phyloP scores from a whole-genome alignment of 2,888 invertebrate species.

The Idaea dimidiata region DNA sequence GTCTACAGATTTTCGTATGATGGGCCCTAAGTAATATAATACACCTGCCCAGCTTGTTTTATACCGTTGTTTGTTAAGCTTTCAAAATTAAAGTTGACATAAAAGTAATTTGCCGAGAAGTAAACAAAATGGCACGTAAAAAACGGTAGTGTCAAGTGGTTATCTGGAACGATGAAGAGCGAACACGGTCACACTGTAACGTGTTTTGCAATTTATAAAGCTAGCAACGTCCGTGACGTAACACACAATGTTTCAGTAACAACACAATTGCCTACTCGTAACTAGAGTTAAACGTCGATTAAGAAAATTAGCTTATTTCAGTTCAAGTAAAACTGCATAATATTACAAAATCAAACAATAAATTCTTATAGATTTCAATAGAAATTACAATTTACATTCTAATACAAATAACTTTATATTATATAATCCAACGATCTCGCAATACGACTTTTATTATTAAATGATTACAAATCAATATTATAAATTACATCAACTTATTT shows the following conservation, averaged over 20 bases:
- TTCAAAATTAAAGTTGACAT: no score
- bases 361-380: background rate
- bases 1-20: no score
- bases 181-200: background rate
- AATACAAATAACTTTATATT: background rate
- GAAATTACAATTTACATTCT: background rate
- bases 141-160: background rate
- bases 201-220: background rate
- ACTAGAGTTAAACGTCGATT: background rate
- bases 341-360: background rate
- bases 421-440: background rate
- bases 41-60: no score
- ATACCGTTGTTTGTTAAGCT: no score
- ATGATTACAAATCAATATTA: conserved; percentile 16
- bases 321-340: background rate
- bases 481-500: conserved; percentile 10
- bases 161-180: background rate
- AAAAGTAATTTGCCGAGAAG: background rate
- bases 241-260: background rate
- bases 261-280: no score
- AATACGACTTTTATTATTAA: background rate
- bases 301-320: background rate
- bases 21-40: no score
- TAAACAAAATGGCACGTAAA: background rate
- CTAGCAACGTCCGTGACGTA: background rate